Evolutionary conservation across 1,140 invertebrate genomes (phyloP).

Genomic region (Drosophila oshimai): DNA sequence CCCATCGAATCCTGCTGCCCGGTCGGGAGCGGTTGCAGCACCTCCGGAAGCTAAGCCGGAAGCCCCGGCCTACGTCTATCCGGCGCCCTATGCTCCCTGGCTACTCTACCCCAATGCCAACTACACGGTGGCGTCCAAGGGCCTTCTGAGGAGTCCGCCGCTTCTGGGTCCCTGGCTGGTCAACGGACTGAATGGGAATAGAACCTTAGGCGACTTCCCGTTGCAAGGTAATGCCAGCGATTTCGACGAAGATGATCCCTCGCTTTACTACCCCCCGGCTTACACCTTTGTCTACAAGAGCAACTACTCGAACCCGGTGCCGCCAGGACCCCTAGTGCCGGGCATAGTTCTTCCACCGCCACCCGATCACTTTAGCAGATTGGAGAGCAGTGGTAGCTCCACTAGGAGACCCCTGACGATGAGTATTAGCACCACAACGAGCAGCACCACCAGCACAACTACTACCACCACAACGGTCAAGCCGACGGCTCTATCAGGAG

Average conservation of each 20-base stretch:
- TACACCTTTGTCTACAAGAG: slow-evolving; percentile 93
- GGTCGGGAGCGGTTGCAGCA: slow-evolving; percentile 74
- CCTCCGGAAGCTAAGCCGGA: slow-evolving; percentile 40
- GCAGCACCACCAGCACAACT: slow-evolving; percentile 24
- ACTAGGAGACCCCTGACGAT: slow-evolving; percentile 28
- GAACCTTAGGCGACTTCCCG: background rate
- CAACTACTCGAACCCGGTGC: slow-evolving; percentile 90
- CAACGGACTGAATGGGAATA: slow-evolving; percentile 66
- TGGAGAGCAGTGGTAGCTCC: slow-evolving; percentile 21
- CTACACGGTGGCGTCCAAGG: slow-evolving; percentile 53
- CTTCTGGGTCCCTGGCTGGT: slow-evolving; percentile 77
- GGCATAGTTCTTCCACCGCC: slow-evolving; percentile 94
- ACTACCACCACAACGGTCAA: background rate
- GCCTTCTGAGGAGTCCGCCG: slow-evolving; percentile 79
- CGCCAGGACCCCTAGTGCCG: slow-evolving; percentile 92
- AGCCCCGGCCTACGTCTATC: slow-evolving; percentile 71
- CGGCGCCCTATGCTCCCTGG: slow-evolving; percentile 72
- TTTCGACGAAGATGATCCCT: slow-evolving; percentile 93
- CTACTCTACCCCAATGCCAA: slow-evolving; percentile 76
- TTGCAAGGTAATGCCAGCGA: slow-evolving; percentile 79
- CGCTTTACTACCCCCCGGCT: slow-evolving; percentile 93
- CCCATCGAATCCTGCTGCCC: slow-evolving; percentile 75
- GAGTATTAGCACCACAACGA: too few relatives aligned
- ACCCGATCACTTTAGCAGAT: slow-evolving; percentile 90
- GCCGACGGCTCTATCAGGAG: too few relatives aligned